phyloP scores from a whole-genome alignment of 2,888 invertebrate genomes.

The Epiblema foenella region DNA sequence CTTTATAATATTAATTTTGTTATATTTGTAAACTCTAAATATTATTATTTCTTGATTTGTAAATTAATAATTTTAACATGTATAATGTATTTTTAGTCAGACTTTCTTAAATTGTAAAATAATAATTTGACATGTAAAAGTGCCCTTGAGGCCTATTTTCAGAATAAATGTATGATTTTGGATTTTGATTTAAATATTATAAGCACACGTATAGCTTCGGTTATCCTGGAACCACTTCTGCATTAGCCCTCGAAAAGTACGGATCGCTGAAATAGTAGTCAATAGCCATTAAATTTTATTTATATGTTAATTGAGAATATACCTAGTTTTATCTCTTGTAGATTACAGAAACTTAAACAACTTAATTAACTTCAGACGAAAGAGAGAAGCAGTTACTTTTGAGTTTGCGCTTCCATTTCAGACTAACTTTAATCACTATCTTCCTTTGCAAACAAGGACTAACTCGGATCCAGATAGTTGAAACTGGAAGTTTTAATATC shows the following conservation, averaged over 20 bases:
- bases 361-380: slow-evolving; percentile 9
- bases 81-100: no score
- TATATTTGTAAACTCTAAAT: no score
- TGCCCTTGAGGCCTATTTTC: no score
- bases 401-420: slow-evolving; percentile 11
- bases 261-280: background rate
- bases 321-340: background rate
- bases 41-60: no score
- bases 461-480: slow-evolving; percentile 2
- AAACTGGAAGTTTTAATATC: slow-evolving; percentile 4
- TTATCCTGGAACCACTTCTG: background rate
- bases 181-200: no score
- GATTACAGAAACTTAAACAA: slow-evolving; percentile 14
- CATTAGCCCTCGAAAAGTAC: no score
- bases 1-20: no score
- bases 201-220: background rate
- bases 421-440: slow-evolving; percentile 13
- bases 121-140: no score
- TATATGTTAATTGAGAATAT: background rate
- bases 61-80: no score
- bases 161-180: no score
- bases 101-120: no score
- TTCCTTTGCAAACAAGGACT: slow-evolving; percentile 2
- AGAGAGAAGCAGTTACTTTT: slow-evolving; percentile 9
- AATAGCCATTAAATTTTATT: background rate